Evolutionary conservation across 2,113 vertebrate species (phyloP), one percentile per base, ranked within the genome.

Genomic region (Planiliza haematocheilus): DNA sequence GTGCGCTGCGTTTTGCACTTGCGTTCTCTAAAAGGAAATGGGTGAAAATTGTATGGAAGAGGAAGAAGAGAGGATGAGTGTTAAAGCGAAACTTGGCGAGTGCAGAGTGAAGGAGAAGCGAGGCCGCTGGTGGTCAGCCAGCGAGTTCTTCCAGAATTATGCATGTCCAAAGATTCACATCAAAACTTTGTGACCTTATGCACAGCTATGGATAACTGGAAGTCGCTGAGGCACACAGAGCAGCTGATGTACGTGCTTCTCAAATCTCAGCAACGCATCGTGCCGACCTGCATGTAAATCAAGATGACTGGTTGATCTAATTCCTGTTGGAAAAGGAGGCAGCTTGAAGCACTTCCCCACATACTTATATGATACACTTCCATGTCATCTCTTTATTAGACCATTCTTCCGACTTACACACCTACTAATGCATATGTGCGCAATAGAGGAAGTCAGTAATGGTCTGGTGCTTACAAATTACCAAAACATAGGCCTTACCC

Each of bases 191-290:
- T n/a, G n/a, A n/a, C n/a, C n/a, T n/a, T n/a, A n/a, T n/a, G n/a
- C n/a, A n/a, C n/a, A n/a, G n/a, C n/a, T n/a, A n/a, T n/a, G n/a
- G n/a, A n/a, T n/a, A n/a, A n/a, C n/a, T n/a, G n/a, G n/a, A n/a
- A n/a, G n/a, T n/a, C n/a, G n/a, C n/a, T 38, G 53, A 69, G 6
- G 13, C 55, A 16, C 55, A 16, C 20, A 49, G 67, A 70, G 67
- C 55, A 13, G n/a, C n/a, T n/a, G n/a, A 45, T 45, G 42, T 7
- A 45, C 42, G 14, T 12, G 11, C 4, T 12, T 2, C 42, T 45
- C 43, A 45, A 30, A 30, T 30, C 24, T 30, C 24, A n/a, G n/a
- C n/a, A n/a, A n/a, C n/a, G 16, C n/a, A 10, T 34, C 49, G 30
- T 39, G 51, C 8, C 20, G 18, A 42, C 20, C 21, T 17, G 16